Percentiles rank a stretch among this genome's conserved stretches.
These are phyloP conservation scores for Seira musarum DNA, from an alignment of 2,888 invertebrate species.

Conservation along the genomic window DNA sequence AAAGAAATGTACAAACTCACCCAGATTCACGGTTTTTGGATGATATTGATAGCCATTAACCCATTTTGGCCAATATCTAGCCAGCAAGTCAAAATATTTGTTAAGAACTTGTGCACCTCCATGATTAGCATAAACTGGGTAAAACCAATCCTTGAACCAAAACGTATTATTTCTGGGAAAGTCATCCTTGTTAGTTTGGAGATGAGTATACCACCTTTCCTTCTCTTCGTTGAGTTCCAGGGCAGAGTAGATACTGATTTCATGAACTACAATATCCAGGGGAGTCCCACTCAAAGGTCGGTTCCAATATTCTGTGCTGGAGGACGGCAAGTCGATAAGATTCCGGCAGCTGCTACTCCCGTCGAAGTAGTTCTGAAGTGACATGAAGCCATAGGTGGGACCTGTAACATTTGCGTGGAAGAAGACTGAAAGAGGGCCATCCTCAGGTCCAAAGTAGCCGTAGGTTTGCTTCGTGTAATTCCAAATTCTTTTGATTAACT, in stretches of 20 bases:
- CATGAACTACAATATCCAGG: conserved; percentile 52
- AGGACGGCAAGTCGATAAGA: conserved; percentile 29
- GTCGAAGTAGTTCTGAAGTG: conserved; percentile 47
- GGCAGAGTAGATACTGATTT: conserved; percentile 41
- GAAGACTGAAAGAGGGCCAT: conserved; percentile 27
- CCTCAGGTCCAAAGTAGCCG: conserved; percentile 52
- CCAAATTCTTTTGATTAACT: conserved; percentile 46
- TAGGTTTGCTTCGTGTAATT: conserved; percentile 45
- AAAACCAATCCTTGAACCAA: conserved; percentile 60
- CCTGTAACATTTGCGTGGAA: conserved; percentile 26
- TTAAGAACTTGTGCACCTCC: conserved; percentile 29
- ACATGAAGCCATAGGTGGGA: conserved; percentile 19
- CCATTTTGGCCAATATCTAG: conserved; percentile 51
- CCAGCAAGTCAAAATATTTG: conserved; percentile 49
- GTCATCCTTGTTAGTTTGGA: conserved; percentile 36
- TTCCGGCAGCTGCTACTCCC: conserved; percentile 41
- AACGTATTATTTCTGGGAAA: conserved; percentile 53
- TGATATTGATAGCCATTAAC: conserved; percentile 32
- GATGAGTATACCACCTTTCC: conserved; percentile 42
- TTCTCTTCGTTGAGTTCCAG: conserved; percentile 25
- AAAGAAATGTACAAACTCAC: conserved; percentile 63
- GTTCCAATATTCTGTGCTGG: neutral
- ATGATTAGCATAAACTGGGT: conserved; percentile 37
- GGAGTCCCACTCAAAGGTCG: conserved; percentile 2
- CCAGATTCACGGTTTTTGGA: conserved; percentile 44